Base-by-base conservation (phyloP, 2,888 invertebrate species). In the Chrysotoxum bicinctum region DNA sequence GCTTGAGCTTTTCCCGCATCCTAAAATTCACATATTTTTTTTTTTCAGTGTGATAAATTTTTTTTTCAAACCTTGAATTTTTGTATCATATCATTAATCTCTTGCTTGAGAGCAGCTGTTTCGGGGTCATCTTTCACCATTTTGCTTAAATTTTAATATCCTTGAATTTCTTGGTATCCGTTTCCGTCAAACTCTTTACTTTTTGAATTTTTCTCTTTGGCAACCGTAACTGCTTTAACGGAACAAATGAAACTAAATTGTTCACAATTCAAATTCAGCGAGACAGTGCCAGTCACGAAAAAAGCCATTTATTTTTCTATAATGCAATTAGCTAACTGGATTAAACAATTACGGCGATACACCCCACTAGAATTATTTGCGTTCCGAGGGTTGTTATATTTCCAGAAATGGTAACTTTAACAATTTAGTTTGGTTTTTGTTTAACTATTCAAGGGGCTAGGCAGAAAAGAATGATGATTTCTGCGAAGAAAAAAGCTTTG, bases 41-140 rank as follows among this genome's bases (percentile, higher is more conserved):
- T 1, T 7, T n/a, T 6, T 16, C 56, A 56, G n/a, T 35, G 32
- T 21, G 14, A 37, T 32, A 66, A 21, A 35, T 19, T 40, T 50
- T 9, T 21, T 43, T 35, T 69, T 35, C 35, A 35, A 66, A 96
- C 97, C 95, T 97, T 95, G 88, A 96, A 94, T 92, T 96, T 95
- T 87, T 94, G 94, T 89, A 97, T 96, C 87, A 97, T 93, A 81
- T 95, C 95, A 80, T 96, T 96, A 19, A 98, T 93, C 92, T 98
- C 97, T 89, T 96, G 95, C 90, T 96, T 95, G 30, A 98, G 93
- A 73, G 94, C 95, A 26, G 95, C 93, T 1, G 95, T 94, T 92
- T 97, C 97, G 0, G 97, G 94, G 91, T 97, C 97, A 88, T 95
- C 95, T 92, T 97, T 97, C 9, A 95, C 95, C 96, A 96, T 96